Conservation (phyloP, 2,113 vertebrate genomes). For the Morone saxatilis region DNA sequence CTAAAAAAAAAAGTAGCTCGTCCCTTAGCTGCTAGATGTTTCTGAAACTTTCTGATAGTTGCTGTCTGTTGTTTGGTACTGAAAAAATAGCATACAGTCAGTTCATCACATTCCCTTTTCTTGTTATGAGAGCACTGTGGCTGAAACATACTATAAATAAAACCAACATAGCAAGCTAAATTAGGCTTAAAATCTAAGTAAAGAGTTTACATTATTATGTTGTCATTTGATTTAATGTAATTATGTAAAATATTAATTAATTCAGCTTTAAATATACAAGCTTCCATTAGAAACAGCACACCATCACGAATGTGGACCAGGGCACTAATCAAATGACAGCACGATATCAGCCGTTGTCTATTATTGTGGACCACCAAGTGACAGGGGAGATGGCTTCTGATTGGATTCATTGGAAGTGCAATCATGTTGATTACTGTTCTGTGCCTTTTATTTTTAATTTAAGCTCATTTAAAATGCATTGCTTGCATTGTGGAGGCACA, state of each 20-base stretch:
- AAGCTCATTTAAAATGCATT: neutral
- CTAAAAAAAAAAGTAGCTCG: no score
- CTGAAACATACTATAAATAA: neutral
- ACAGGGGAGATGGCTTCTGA: constrained; percentile 4
- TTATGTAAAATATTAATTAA: neutral
- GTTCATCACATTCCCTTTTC: no score
- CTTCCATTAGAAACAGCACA: neutral
- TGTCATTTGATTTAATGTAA: neutral
- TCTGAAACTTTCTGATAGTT: no score
- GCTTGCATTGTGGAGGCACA: neutral
- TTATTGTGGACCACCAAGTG: neutral
- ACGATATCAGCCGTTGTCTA: neutral
- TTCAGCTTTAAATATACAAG: neutral
- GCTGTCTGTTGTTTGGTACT: no score
- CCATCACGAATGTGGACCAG: neutral
- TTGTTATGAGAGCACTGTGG: neutral
- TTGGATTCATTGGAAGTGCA: constrained; percentile 3
- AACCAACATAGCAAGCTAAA: neutral
- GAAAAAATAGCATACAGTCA: no score
- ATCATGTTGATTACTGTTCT: constrained; percentile 11
- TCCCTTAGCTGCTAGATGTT: no score
- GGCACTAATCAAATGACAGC: constrained; percentile 7
- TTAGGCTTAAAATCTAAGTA: neutral
- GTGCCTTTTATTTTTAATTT: neutral
- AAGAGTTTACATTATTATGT: neutral